These are phyloP conservation scores for Bovichtus variegatus DNA, from an alignment of 2,797 vertebrate genomes.

Conservation along the genomic window DNA sequence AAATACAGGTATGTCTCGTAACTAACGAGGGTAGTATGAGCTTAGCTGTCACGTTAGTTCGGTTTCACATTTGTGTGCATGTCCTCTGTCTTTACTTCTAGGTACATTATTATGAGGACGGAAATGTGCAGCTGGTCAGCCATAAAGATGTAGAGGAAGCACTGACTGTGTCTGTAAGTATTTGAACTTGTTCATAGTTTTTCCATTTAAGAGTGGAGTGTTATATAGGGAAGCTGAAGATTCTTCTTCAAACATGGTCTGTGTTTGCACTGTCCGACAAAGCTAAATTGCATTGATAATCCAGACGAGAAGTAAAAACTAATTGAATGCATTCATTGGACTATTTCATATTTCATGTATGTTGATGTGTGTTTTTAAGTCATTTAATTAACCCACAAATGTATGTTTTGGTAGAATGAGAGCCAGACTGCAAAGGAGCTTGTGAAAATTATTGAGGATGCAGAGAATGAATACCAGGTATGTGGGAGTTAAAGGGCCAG, in stretches of 20 bases:
- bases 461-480: conserved; percentile 97
- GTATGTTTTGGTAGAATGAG: conserved; percentile 87
- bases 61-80: neutral
- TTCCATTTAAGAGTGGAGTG: neutral
- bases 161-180: conserved; percentile 91
- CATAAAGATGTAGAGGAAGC: conserved; percentile 95
- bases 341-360: neutral
- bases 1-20: conserved; percentile 89
- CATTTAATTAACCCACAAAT: neutral
- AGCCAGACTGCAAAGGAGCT: conserved; percentile 94
- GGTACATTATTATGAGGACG: conserved; percentile 98
- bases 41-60: neutral
- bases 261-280: too few species aligned
- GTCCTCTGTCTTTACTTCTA: conserved; percentile 56
- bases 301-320: neutral
- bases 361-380: neutral
- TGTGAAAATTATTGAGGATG: conserved; percentile 94
- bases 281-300: neutral
- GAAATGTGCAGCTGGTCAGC: conserved; percentile 96
- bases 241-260: neutral
- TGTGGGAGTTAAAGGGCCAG: neutral
- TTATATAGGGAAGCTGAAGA: neutral
- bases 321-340: neutral
- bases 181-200: neutral
- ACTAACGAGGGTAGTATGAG: neutral